Conservation (phyloP, 92 coral and sea anemone genomes). For the Plumapathes pennacea region DNA sequence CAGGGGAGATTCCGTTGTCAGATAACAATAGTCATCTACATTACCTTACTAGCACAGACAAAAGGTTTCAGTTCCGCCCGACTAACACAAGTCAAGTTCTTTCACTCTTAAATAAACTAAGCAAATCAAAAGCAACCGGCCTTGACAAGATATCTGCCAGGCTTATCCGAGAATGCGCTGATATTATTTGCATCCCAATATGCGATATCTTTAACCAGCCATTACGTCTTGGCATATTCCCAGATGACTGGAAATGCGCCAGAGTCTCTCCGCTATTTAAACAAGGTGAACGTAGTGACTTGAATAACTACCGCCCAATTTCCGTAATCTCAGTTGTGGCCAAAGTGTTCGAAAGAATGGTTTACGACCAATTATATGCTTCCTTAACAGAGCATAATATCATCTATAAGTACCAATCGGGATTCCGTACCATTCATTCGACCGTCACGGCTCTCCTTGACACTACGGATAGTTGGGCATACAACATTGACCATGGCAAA, state of each 20-base stretch:
- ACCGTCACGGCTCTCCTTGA: constrained; percentile 38
- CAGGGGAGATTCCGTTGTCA: constrained; percentile 10
- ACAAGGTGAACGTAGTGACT: constrained; percentile 21
- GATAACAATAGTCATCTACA: neutral
- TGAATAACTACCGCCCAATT: constrained; percentile 26
- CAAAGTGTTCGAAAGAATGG: constrained; percentile 14
- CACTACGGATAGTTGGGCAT: constrained; percentile 37
- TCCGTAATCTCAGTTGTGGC: constrained; percentile 3
- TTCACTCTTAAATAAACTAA: constrained; percentile 45
- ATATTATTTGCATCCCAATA: constrained; percentile 34
- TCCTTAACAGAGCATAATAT: constrained; percentile 7
- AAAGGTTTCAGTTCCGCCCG: neutral
- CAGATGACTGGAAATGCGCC: constrained; percentile 32
- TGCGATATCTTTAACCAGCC: constrained; percentile 32
- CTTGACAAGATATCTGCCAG: constrained; percentile 56
- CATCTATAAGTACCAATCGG: constrained; percentile 14
- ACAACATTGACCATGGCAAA: constrained; percentile 40
- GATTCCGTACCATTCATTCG: constrained; percentile 30
- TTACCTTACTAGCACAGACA: neutral
- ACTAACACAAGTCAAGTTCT: constrained; percentile 19
- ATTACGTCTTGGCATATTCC: constrained; percentile 24
- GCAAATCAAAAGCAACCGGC: constrained; percentile 58
- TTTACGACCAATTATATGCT: constrained; percentile 1
- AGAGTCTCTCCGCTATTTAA: constrained; percentile 32
- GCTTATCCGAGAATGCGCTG: constrained; percentile 55